Percentiles rank a stretch among this genome's conserved stretches.
Conservation (phyloP, 2,113 vertebrate genomes). For the Bostrychus sinensis region DNA sequence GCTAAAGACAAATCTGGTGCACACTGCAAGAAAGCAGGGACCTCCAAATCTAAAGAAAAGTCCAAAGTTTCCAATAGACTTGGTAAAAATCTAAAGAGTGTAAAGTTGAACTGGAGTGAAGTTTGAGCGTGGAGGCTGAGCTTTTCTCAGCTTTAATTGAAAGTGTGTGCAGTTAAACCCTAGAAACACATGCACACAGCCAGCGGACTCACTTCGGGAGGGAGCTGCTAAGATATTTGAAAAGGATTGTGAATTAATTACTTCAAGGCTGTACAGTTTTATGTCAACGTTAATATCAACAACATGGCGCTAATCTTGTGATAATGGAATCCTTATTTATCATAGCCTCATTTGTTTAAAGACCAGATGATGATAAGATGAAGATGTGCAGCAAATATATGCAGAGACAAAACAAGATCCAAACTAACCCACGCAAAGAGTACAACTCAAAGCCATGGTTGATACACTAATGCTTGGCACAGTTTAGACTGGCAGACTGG, state of each 20-base stretch:
- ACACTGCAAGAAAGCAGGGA: not conserved
- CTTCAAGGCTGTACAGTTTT: constrained; percentile 2
- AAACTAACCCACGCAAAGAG: constrained; percentile 4
- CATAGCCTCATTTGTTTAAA: constrained; percentile 31
- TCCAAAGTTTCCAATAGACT: not conserved
- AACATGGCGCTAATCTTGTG: constrained; percentile 50
- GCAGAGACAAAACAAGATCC: constrained; percentile 15
- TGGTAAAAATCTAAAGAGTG: not conserved
- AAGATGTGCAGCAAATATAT: constrained; percentile 50
- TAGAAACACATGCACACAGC: constrained; percentile 37
- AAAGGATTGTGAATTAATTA: constrained; percentile 73
- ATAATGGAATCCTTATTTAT: constrained; percentile 64
- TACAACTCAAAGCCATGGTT: not conserved
- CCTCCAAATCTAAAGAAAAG: not conserved
- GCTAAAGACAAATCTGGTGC: no score
- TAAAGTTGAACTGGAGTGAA: not conserved
- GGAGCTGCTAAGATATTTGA: constrained; percentile 55
- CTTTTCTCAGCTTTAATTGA: constrained; percentile 50
- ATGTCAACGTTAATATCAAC: constrained; percentile 52
- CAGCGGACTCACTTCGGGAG: not conserved
- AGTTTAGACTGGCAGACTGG: not conserved
- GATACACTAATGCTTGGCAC: not conserved
- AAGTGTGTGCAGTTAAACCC: constrained; percentile 51
- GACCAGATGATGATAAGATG: not conserved
- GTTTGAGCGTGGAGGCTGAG: constrained; percentile 10